Conservation (phyloP, 2,888 invertebrate species). For the Morpho helenor region DNA sequence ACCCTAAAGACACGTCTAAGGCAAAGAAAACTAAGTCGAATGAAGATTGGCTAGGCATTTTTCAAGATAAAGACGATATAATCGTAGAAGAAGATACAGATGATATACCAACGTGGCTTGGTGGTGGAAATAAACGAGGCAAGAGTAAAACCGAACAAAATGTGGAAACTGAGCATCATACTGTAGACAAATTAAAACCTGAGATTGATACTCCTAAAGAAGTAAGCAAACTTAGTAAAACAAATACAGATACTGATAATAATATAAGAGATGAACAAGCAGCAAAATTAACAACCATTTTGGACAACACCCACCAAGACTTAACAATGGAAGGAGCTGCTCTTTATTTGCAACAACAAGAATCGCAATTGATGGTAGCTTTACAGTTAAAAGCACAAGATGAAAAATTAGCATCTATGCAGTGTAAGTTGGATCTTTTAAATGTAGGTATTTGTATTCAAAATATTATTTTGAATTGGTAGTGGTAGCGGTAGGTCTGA, state of each 20-base stretch:
- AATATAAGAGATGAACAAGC: conserved; percentile 25
- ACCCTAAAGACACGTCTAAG: conserved; percentile 37
- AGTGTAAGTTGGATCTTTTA: conserved; percentile 47
- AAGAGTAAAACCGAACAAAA: conserved; percentile 35
- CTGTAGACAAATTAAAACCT: conserved; percentile 18
- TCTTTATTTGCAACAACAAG: conserved; percentile 80
- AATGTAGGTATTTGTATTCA: too few species aligned
- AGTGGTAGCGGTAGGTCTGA: too few species aligned
- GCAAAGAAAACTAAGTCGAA: conserved; percentile 46
- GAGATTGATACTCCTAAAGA: conserved; percentile 23
- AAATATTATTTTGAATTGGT: too few species aligned
- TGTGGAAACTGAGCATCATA: conserved; percentile 19
- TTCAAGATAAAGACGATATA: conserved; percentile 52
- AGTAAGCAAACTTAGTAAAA: conserved; percentile 22
- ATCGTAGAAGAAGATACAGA: conserved; percentile 42
- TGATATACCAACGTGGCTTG: conserved; percentile 66
- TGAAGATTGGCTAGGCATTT: conserved; percentile 71
- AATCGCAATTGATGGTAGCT: conserved; percentile 80
- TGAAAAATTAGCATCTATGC: conserved; percentile 78
- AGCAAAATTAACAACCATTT: conserved; percentile 25
- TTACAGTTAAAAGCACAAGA: conserved; percentile 82
- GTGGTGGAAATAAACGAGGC: conserved; percentile 51
- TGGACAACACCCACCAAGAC: conserved; percentile 53
- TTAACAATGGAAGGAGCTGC: conserved; percentile 76
- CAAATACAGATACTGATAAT: conserved; percentile 23